phyloP scores from a whole-genome alignment of 2,113 vertebrate species.

The Corydoras maculifer region DNA sequence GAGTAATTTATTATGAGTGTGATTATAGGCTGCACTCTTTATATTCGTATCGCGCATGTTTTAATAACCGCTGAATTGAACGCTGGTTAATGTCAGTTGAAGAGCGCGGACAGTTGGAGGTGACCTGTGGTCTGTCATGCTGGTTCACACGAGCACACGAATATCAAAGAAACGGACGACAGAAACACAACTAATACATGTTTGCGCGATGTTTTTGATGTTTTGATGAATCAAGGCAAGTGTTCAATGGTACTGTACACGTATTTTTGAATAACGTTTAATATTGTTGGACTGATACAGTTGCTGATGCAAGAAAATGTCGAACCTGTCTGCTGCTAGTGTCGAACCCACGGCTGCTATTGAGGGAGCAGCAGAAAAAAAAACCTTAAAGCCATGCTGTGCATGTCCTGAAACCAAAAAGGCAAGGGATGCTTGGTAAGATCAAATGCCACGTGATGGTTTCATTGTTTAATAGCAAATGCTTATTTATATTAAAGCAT shows the following conservation, averaged over 20 bases:
- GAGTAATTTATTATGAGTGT: background rate
- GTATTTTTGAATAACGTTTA: background rate
- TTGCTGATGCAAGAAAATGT: conserved; percentile 56
- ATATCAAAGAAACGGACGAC: no score
- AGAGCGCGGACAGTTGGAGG: no score
- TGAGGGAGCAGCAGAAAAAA: conserved; percentile 65
- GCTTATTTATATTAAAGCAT: no score
- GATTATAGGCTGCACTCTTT: background rate
- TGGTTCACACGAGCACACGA: no score
- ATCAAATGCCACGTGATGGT: background rate
- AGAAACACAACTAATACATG: background rate
- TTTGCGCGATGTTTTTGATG: no score
- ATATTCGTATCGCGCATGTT: no score
- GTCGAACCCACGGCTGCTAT: conserved; percentile 50
- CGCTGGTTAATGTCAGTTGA: no score
- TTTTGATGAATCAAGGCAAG: background rate
- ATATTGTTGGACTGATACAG: conserved; percentile 8
- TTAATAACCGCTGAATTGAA: no score
- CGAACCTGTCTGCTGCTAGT: conserved; percentile 66
- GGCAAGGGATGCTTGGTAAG: conserved; percentile 85
- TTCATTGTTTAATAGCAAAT: no score
- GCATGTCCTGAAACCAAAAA: conserved; percentile 96
- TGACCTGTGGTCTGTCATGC: no score
- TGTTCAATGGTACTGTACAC: no score
- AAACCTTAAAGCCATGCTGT: conserved; percentile 87